A percentile compares a stretch with the other conserved stretches of the same genome.
Conservation (phyloP, 2,888 invertebrate genomes). For the Lissonota sp. region DNA sequence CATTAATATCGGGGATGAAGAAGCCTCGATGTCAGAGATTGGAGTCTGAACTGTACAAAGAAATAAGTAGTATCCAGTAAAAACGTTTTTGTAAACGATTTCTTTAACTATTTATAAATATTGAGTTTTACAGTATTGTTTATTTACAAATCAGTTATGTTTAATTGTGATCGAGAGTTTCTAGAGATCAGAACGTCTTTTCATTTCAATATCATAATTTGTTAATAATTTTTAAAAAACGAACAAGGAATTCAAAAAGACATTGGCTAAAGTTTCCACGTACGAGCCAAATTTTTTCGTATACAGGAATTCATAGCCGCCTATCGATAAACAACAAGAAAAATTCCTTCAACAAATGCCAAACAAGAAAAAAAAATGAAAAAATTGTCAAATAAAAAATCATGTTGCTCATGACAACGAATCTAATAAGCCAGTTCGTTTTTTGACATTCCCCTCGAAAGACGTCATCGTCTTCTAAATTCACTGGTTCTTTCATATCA, state of each 20-base stretch:
- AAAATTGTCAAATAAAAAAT: slow-evolving; percentile 27
- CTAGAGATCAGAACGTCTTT: too few relatives aligned
- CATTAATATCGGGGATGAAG: too few relatives aligned
- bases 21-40: background rate
- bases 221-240: background rate
- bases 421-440: slow-evolving; percentile 51
- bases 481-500: slow-evolving; percentile 63
- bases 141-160: too few relatives aligned
- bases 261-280: background rate
- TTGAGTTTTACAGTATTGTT: too few relatives aligned
- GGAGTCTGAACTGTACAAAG: slow-evolving; percentile 5
- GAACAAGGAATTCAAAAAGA: background rate
- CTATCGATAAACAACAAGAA: background rate
- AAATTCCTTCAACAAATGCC: slow-evolving; percentile 25
- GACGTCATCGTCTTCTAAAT: slow-evolving; percentile 69
- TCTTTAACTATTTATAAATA: too few relatives aligned
- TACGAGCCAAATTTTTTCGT: background rate
- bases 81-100: too few relatives aligned
- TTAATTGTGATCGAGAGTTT: too few relatives aligned
- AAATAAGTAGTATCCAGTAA: too few relatives aligned
- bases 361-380: slow-evolving; percentile 20
- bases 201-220: too few relatives aligned
- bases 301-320: slow-evolving; percentile 22
- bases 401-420: slow-evolving; percentile 51
- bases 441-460: slow-evolving; percentile 59